Evolutionary conservation across 1,140 invertebrate species (phyloP).

Genomic region (Leguminivora glycinivorella): DNA sequence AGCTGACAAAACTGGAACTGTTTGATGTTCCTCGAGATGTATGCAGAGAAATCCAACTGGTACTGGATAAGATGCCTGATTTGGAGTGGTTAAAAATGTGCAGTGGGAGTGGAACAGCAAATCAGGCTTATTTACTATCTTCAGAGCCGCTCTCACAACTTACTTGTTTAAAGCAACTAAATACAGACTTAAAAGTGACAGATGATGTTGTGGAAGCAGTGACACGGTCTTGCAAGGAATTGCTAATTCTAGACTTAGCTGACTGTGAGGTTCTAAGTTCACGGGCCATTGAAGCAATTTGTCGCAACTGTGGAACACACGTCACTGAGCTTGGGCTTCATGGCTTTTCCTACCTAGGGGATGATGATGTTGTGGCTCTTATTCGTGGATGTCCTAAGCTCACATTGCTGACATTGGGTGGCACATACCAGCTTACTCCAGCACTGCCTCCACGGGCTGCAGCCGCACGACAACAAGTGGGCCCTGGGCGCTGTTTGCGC

Average conservation of each 20-base stretch:
- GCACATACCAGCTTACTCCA: neutral
- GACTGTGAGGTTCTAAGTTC: neutral
- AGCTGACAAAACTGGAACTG: neutral
- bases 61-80: neutral
- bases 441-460: neutral
- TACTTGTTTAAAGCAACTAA: neutral
- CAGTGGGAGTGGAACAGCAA: neutral
- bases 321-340: neutral
- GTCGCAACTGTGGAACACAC: neutral
- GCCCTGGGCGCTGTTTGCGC: neutral
- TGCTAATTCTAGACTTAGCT: neutral
- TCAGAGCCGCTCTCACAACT: neutral
- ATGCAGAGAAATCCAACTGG: neutral
- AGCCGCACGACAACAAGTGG: neutral
- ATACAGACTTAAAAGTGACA: neutral
- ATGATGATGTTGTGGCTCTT: constrained; percentile 13
- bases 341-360: neutral
- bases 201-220: neutral
- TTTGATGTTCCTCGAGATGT: neutral
- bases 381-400: constrained; percentile 3
- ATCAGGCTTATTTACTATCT: neutral
- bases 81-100: neutral
- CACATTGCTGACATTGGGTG: neutral
- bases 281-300: neutral
- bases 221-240: neutral